Percentiles rank a stretch among this genome's conserved stretches.
These are phyloP conservation scores for Mactra quadrangularis DNA, from an alignment of 1,140 invertebrate genomes.

Conservation along the genomic window DNA sequence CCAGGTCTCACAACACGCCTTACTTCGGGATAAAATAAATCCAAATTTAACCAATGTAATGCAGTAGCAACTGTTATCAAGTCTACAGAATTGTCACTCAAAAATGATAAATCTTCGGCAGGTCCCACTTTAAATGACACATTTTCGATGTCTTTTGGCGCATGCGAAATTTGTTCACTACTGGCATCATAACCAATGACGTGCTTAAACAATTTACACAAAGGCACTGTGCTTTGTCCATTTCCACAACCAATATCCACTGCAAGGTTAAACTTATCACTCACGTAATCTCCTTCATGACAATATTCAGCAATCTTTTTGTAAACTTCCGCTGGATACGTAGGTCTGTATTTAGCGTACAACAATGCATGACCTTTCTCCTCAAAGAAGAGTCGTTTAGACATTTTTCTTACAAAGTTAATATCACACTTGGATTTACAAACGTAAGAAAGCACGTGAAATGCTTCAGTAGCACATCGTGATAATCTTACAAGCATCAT, in stretches of 20 bases:
- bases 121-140: conserved; percentile 72
- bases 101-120: conserved; percentile 80
- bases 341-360: conserved; percentile 81
- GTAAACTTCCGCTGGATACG: conserved; percentile 75
- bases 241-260: conserved; percentile 85
- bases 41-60: conserved; percentile 84
- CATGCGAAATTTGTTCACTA: conserved; percentile 43
- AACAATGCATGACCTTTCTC: conserved; percentile 69
- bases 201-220: conserved; percentile 81
- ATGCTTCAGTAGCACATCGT: no score
- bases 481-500: no score
- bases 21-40: conserved; percentile 83
- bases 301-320: conserved; percentile 75
- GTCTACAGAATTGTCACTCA: conserved; percentile 77
- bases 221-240: conserved; percentile 84
- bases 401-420: conserved; percentile 19
- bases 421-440: no score
- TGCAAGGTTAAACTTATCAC: conserved; percentile 52
- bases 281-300: conserved; percentile 73
- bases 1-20: conserved; percentile 80
- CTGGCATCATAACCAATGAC: conserved; percentile 65
- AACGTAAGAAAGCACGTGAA: no score
- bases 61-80: conserved; percentile 82
- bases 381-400: conserved; percentile 70
- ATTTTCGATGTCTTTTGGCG: conserved; percentile 20